These are phyloP conservation scores for Blennius ocellaris DNA, from an alignment of 2,113 vertebrate species.

Conservation along the genomic window DNA sequence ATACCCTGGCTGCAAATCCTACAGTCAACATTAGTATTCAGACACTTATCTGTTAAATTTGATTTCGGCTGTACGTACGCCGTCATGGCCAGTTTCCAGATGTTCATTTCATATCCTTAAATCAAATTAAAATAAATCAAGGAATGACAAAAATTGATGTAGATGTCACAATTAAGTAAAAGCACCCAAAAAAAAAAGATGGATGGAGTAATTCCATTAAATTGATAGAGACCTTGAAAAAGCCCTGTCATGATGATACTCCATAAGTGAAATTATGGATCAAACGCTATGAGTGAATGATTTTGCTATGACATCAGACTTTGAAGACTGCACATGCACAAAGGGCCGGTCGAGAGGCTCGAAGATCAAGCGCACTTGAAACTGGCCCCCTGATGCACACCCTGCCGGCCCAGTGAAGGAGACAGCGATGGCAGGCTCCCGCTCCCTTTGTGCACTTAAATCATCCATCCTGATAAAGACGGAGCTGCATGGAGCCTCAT, in stretches of 20 bases:
- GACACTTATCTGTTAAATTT: conserved; percentile 35
- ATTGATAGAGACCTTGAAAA: not conserved
- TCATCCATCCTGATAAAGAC: conserved; percentile 68
- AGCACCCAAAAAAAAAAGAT: not conserved
- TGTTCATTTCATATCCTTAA: conserved; percentile 5
- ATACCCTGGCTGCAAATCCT: conserved; percentile 14
- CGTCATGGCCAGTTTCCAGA: conserved; percentile 8
- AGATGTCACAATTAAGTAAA: conserved; percentile 1
- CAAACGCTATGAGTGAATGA: conserved; percentile 40
- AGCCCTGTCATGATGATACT: not conserved
- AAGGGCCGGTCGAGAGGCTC: conserved; percentile 48
- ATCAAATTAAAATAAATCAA: conserved; percentile 32
- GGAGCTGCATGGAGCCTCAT: conserved; percentile 42
- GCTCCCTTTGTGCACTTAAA: conserved; percentile 66
- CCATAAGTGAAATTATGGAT: conserved; percentile 36
- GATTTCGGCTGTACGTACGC: conserved; percentile 7
- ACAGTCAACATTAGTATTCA: conserved; percentile 34
- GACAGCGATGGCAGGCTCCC: conserved; percentile 5
- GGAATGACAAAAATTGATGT: conserved; percentile 2
- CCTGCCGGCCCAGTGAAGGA: conserved; percentile 21
- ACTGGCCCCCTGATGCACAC: conserved; percentile 28
- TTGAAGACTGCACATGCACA: conserved; percentile 23
- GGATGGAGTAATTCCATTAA: conserved; percentile 7
- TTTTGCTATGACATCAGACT: conserved; percentile 26
- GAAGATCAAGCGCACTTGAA: conserved; percentile 60